Evolutionary conservation across 2,888 invertebrate species (phyloP).

Genomic region (Lissonota sp.): DNA sequence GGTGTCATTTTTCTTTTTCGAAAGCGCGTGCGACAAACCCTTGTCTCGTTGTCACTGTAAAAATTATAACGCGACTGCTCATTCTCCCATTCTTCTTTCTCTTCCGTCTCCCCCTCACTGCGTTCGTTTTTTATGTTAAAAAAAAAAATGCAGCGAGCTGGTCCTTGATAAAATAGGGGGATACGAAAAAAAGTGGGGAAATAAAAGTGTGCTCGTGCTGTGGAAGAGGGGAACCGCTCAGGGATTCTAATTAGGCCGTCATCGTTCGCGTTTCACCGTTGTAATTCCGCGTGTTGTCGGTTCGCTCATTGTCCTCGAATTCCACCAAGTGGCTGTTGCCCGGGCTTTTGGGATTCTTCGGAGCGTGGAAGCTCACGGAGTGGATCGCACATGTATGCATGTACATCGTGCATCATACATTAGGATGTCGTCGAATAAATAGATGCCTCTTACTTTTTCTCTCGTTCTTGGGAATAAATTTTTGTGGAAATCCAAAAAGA

Average conservation of each 20-base stretch:
- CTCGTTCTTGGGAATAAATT: too few relatives aligned
- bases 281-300: slow-evolving; percentile 76
- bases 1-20: slow-evolving; percentile 32
- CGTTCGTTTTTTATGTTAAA: too few relatives aligned
- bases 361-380: slow-evolving; percentile 67
- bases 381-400: slow-evolving; percentile 12
- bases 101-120: neutral
- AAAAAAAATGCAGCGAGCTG: too few relatives aligned
- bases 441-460: too few relatives aligned
- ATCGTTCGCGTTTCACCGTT: slow-evolving; percentile 72
- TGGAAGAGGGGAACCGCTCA: slow-evolving; percentile 31
- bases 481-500: too few relatives aligned
- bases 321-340: slow-evolving; percentile 78
- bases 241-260: slow-evolving; percentile 75
- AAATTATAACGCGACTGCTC: slow-evolving; percentile 31
- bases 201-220: slow-evolving; percentile 1
- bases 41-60: neutral
- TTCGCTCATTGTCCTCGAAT: slow-evolving; percentile 75
- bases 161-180: slow-evolving; percentile 2
- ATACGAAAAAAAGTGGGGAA: neutral
- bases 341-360: slow-evolving; percentile 76
- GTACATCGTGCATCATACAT: neutral
- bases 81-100: neutral
- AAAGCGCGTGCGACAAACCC: slow-evolving; percentile 37
- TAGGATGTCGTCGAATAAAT: too few relatives aligned